Evolutionary conservation across 2,888 invertebrate genomes (phyloP).

Genomic region (Conistra vaccinii): DNA sequence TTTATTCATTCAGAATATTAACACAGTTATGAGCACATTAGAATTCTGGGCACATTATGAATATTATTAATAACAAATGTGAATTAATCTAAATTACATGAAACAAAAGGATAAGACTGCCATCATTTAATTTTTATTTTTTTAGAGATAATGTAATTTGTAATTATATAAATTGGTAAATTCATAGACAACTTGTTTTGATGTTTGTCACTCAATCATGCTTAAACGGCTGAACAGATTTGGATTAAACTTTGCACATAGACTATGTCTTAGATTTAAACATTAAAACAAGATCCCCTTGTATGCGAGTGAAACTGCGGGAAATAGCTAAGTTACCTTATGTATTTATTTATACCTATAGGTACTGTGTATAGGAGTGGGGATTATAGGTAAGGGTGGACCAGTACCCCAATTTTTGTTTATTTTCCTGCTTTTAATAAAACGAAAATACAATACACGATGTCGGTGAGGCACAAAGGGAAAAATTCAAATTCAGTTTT

Average conservation of each 20-base stretch:
- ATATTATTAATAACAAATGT: constrained; percentile 20
- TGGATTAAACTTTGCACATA: not conserved
- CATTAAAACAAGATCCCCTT: not conserved
- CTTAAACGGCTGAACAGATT: not conserved
- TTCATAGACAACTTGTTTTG: too few relatives aligned
- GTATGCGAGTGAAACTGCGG: not conserved
- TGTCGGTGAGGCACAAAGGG: constrained; percentile 75
- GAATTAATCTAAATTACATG: constrained; percentile 1
- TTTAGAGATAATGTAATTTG: not conserved
- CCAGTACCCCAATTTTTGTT: constrained; percentile 74
- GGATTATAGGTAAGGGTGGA: constrained; percentile 41
- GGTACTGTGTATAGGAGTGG: constrained; percentile 26
- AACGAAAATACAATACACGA: constrained; percentile 79
- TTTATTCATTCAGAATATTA: constrained; percentile 39
- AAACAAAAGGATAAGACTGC: not conserved
- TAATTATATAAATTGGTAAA: not conserved
- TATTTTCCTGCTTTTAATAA: constrained; percentile 82
- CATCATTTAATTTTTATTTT: not conserved
- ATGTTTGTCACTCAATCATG: not conserved
- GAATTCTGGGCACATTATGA: constrained; percentile 22
- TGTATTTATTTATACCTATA: constrained; percentile 11
- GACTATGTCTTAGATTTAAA: not conserved
- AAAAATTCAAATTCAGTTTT: constrained; percentile 79
- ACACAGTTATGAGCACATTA: constrained; percentile 36
- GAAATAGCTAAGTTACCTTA: not conserved